Percentiles rank a stretch among this genome's conserved stretches.
phyloP scores from a whole-genome alignment of 2,888 invertebrate genomes.

The Mythimna pallens region DNA sequence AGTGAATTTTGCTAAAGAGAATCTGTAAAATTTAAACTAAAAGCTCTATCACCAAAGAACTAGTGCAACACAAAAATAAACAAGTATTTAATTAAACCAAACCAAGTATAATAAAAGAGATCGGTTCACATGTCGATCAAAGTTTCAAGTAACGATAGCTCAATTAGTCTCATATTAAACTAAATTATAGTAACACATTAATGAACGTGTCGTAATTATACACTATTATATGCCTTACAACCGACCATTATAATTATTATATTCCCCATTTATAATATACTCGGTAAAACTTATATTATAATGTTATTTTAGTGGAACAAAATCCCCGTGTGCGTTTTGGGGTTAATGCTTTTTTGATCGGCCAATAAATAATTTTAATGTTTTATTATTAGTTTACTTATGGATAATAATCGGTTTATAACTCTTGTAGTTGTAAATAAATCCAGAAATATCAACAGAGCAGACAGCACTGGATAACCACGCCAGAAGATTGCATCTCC shows the following conservation, averaged over 20 bases:
- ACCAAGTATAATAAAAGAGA: conserved; percentile 60
- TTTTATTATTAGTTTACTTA: conserved; percentile 27
- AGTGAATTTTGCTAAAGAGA: too few species aligned
- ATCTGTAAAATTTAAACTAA: conserved; percentile 5
- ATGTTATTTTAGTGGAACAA: conserved; percentile 40
- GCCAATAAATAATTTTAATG: conserved; percentile 10
- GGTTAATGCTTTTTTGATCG: conserved; percentile 38
- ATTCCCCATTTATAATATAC: conserved; percentile 35
- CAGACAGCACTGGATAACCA: neutral
- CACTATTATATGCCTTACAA: conserved; percentile 67
- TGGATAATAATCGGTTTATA: conserved; percentile 1
- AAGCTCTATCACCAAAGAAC: conserved; percentile 8
- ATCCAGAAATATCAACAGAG: neutral
- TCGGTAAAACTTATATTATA: conserved; percentile 33
- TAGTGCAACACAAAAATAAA: conserved; percentile 48
- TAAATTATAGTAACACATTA: conserved; percentile 75
- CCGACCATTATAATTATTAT: conserved; percentile 68
- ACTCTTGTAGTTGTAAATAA: neutral
- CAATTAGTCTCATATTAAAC: conserved; percentile 73
- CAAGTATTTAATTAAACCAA: conserved; percentile 71
- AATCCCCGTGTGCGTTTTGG: conserved; percentile 15
- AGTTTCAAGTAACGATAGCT: conserved; percentile 67
- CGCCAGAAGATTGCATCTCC: neutral
- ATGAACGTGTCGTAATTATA: conserved; percentile 73
- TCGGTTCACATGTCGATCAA: conserved; percentile 74